These are phyloP conservation scores for Lordiphosa clarofinis DNA, from an alignment of 1,140 invertebrate genomes.

Conservation along the genomic window DNA sequence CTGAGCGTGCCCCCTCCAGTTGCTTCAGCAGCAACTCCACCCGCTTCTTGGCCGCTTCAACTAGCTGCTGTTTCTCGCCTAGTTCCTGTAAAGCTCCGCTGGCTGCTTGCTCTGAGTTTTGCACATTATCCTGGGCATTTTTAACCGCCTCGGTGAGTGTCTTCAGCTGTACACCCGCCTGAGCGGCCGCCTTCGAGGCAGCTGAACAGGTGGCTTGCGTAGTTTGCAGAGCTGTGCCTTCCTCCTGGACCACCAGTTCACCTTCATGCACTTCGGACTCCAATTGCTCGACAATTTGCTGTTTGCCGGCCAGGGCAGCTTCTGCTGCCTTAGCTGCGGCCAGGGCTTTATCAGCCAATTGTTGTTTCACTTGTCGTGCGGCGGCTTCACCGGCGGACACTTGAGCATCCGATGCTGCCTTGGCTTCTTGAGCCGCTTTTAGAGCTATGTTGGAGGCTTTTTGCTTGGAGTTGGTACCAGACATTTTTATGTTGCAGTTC, in stretches of 20 bases:
- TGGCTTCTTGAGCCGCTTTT: constrained; percentile 84
- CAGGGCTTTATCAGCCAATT: constrained; percentile 84
- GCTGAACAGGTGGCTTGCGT: constrained; percentile 82
- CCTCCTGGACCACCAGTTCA: constrained; percentile 83
- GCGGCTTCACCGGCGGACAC: constrained; percentile 84
- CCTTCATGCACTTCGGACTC: constrained; percentile 83
- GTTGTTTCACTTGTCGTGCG: constrained; percentile 83
- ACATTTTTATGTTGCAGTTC: constrained; percentile 7
- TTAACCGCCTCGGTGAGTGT: constrained; percentile 21
- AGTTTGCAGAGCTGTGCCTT: constrained; percentile 81
- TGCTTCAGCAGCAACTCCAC: constrained; percentile 83
- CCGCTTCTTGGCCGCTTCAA: constrained; percentile 83
- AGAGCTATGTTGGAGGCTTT: constrained; percentile 82
- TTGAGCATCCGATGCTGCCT: constrained; percentile 84
- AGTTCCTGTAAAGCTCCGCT: constrained; percentile 82
- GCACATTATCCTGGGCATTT: constrained; percentile 81
- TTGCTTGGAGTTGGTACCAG: background rate
- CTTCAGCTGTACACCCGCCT: constrained; percentile 81
- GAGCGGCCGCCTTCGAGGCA: constrained; percentile 82
- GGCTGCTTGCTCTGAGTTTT: constrained; percentile 82
- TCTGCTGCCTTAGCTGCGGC: constrained; percentile 85
- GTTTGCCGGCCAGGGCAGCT: constrained; percentile 83
- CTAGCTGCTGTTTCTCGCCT: constrained; percentile 82
- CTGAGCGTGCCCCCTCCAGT: constrained; percentile 81
- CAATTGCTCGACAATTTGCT: constrained; percentile 82